Percentiles rank a stretch among this genome's conserved stretches.
phyloP scores from a whole-genome alignment of 1,140 invertebrate genomes.

The Coelopa frigida region DNA sequence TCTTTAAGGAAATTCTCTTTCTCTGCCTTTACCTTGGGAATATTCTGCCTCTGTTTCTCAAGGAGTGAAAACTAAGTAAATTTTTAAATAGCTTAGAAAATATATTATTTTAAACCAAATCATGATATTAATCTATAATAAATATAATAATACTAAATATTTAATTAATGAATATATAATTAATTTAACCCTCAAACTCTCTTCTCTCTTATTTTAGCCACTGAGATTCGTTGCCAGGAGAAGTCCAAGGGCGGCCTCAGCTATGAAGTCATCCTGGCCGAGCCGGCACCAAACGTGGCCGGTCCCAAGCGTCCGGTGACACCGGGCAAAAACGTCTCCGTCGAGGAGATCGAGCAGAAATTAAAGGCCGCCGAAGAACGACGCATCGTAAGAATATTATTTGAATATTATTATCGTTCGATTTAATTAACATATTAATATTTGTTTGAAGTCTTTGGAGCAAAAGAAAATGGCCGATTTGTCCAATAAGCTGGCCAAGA shows the following conservation, averaged over 20 bases:
- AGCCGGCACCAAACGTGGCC: conserved; percentile 57
- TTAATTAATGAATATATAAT: too few relatives aligned
- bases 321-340: conserved; percentile 55
- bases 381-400: conserved; percentile 60
- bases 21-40: neutral
- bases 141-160: too few relatives aligned
- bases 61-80: neutral
- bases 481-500: conserved; percentile 72
- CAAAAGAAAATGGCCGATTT: conserved; percentile 74
- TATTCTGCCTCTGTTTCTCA: neutral
- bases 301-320: conserved; percentile 56
- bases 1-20: neutral
- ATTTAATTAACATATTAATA: conserved; percentile 2
- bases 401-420: neutral
- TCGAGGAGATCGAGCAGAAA: conserved; percentile 83
- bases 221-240: conserved; percentile 82
- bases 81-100: neutral
- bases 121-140: too few relatives aligned
- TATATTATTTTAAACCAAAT: too few relatives aligned
- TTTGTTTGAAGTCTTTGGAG: conserved; percentile 61
- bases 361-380: conserved; percentile 85
- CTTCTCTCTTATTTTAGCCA: conserved; percentile 52
- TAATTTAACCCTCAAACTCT: too few relatives aligned
- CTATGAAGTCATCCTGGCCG: conserved; percentile 88
- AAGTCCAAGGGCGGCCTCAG: conserved; percentile 81